These are phyloP conservation scores for Gadus macrocephalus DNA, from an alignment of 2,113 vertebrate species.

Conservation along the genomic window DNA sequence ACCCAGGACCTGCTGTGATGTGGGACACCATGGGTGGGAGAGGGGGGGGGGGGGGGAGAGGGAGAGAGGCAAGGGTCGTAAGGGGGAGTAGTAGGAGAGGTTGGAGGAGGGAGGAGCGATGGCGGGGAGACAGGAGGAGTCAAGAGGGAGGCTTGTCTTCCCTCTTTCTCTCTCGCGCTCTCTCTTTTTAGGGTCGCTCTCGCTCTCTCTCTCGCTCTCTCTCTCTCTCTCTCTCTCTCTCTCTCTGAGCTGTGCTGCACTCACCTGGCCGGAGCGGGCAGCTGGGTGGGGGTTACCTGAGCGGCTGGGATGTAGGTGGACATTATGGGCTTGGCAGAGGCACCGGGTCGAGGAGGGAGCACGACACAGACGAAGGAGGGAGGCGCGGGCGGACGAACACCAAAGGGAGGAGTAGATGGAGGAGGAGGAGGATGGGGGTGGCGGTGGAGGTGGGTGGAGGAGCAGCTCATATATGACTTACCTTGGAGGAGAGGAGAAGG, in stretches of 20 bases:
- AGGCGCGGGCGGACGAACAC: constrained; percentile 32
- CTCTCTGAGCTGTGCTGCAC: constrained; percentile 59
- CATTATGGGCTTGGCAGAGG: too few species aligned
- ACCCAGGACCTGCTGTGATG: constrained; percentile 87
- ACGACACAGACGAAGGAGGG: constrained; percentile 61
- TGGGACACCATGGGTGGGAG: constrained; percentile 21
- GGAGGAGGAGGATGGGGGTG: constrained; percentile 5
- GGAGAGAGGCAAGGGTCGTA: constrained; percentile 30
- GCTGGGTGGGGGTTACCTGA: constrained; percentile 33
- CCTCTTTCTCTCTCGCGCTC: constrained; percentile 4
- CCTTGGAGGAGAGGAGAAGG: constrained; percentile 67
- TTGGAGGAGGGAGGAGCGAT: not conserved
- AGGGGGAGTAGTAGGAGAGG: not conserved
- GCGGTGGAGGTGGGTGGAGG: constrained; percentile 14
- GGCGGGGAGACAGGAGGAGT: constrained; percentile 21
- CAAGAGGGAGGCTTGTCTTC: constrained; percentile 32
- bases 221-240: not conserved
- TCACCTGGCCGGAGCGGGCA: constrained; percentile 68
- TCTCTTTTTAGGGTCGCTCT: too few species aligned
- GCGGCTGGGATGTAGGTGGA: not conserved
- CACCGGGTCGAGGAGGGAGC: constrained; percentile 10
- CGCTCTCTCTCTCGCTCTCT: too few species aligned
- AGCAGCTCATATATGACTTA: constrained; percentile 61
- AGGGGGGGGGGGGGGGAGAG: constrained; percentile 5
- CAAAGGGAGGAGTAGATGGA: constrained; percentile 23